Evolutionary conservation across 2,113 vertebrate species (phyloP).

Genomic region (Serranochromis macrocephalus): DNA sequence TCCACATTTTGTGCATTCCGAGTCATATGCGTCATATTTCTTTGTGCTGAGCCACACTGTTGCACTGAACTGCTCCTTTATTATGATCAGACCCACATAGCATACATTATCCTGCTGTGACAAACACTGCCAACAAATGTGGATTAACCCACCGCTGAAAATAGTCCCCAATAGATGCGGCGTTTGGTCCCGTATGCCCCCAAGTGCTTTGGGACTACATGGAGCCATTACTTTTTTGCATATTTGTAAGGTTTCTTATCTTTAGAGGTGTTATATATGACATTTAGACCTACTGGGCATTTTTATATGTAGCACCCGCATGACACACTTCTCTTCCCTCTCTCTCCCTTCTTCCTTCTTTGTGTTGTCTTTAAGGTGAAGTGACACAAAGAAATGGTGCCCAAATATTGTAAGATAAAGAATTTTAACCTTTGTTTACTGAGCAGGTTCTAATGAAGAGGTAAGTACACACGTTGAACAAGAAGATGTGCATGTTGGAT

Average conservation of each 20-base stretch:
- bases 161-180: background rate
- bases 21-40: background rate
- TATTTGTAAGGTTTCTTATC: background rate
- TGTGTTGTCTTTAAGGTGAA: background rate
- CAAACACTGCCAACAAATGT: background rate
- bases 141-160: background rate
- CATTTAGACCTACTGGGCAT: background rate
- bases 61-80: background rate
- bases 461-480: background rate
- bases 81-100: background rate
- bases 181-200: background rate
- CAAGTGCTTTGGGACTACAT: background rate
- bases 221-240: background rate
- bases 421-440: background rate
- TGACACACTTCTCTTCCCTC: background rate
- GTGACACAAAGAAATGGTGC: background rate
- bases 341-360: background rate
- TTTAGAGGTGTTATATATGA: background rate
- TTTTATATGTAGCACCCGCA: background rate
- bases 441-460: background rate
- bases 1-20: background rate
- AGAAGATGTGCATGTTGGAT: background rate
- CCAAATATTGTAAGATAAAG: background rate
- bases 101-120: background rate
- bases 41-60: background rate